These are phyloP conservation scores for Zapus hudsonius DNA, from an alignment of 2,113 vertebrate genomes.

Conservation along the genomic window DNA sequence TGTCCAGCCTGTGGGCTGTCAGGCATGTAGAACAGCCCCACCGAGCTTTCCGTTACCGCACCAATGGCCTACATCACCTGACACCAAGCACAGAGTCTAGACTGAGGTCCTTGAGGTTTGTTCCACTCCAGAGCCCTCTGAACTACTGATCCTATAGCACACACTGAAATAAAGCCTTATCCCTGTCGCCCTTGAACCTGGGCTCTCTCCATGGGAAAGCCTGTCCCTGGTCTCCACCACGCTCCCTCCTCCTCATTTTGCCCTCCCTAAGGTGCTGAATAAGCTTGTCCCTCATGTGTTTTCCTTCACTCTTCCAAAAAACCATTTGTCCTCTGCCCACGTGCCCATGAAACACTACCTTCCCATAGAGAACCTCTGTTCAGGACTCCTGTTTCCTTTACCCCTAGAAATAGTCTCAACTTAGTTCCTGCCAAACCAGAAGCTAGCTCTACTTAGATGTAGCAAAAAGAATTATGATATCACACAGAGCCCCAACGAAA, in stretches of 20 bases:
- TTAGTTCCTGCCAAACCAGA: background rate
- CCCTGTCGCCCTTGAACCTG: background rate
- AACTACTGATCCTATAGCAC: background rate
- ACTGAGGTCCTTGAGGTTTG: background rate
- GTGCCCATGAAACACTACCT: background rate
- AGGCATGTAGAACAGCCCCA: background rate
- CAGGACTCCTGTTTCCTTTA: background rate
- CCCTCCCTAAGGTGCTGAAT: background rate
- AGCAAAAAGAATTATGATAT: background rate
- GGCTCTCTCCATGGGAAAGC: background rate
- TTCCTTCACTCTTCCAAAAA: background rate
- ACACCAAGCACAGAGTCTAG: background rate
- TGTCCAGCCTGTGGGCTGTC: background rate
- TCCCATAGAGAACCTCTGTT: background rate
- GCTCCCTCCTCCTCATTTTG: background rate
- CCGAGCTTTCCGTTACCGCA: background rate
- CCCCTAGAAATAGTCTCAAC: background rate
- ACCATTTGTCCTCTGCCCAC: background rate
- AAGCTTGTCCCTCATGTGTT: background rate
- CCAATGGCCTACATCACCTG: background rate
- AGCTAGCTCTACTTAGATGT: background rate
- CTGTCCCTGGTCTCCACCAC: background rate
- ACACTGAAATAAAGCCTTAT: background rate
- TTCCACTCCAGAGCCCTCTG: background rate
- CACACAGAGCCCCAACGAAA: no score